Base-by-base conservation (phyloP, 1,140 invertebrate genomes). In the Vanessa tameamea region DNA sequence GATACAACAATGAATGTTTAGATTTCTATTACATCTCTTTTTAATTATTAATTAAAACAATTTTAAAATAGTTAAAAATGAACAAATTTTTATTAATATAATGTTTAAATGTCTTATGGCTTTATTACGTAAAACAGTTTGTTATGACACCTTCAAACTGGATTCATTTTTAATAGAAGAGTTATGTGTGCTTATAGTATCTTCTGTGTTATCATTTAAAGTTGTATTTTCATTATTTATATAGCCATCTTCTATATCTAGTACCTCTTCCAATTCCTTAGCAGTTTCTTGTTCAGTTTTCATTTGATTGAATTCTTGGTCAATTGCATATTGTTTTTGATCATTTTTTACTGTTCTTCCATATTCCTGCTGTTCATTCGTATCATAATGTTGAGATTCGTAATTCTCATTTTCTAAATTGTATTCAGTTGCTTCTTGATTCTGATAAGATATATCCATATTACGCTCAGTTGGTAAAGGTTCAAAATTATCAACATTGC, bases 241-340 rank as follows among this genome's bases (percentile, higher is more conserved):
- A 64, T 79, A 87, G 23, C 79, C 78, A 69, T 84, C 76, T 73
- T 86, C 86, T 50, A 50, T 53, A 71, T 87, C 82, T 37, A 87
- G 48, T 67, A 78, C 75, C 77, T 82, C 63, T 76, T 84, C 81
- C 48, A 86, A 57, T 20, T 77, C 51, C 20, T 79, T 59, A n/a
- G 73, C 16, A 16, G 65, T 66, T 47, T 81, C 75, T 50, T 43
- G 61, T 74, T 69, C 72, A 61, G 69, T 66, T 23, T 26, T 57
- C 37, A 64, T 64, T 65, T 51, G 59, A 47, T 12, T 47, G 64
- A 75, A 75, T 65, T 67, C 31, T 71, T 71, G 66, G 15, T 65
- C 47, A 14, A 43, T 14, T 5, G 14, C 63, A 47, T 57, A 57
- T 50, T 55, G 53, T 2, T 57, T 8, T 55, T 26, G 31, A 20